Percentiles rank a stretch among this genome's conserved stretches.
Conservation (phyloP, 2,113 vertebrate species). For the Percina caprodes region DNA sequence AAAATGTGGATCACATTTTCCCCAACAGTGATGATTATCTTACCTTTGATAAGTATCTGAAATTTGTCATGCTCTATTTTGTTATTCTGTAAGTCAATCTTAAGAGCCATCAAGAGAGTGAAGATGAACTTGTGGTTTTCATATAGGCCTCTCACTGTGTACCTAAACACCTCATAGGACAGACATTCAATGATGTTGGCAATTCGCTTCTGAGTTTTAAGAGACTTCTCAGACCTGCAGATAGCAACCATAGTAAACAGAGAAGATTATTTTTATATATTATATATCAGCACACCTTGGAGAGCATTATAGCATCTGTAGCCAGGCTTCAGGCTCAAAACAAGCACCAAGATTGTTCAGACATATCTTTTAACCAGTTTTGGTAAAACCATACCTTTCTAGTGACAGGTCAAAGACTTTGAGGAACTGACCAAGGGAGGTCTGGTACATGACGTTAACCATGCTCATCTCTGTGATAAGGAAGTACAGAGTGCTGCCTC, state of each 20-base stretch:
- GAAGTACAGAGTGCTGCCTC: slow-evolving; percentile 92
- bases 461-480: slow-evolving; percentile 92
- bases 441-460: slow-evolving; percentile 95
- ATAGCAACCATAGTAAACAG: background rate
- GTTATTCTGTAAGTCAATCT: slow-evolving; percentile 91
- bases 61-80: slow-evolving; percentile 87
- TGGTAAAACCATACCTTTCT: slow-evolving; percentile 81
- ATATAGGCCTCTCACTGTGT: slow-evolving; percentile 87
- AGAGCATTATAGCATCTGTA: background rate
- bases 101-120: slow-evolving; percentile 88
- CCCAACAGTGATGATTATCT: background rate
- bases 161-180: slow-evolving; percentile 90
- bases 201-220: slow-evolving; percentile 88
- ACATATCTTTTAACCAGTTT: background rate
- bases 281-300: background rate
- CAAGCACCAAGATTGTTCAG: background rate
- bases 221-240: slow-evolving; percentile 86
- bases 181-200: slow-evolving; percentile 89
- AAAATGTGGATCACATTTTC: background rate
- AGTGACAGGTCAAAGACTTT: slow-evolving; percentile 90
- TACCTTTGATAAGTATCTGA: slow-evolving; percentile 91
- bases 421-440: slow-evolving; percentile 90
- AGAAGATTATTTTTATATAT: slow-evolving; percentile 15
- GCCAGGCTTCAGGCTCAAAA: background rate
- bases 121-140: slow-evolving; percentile 93